These are phyloP conservation scores for Campodea augens DNA, from an alignment of 1,140 invertebrate species.

Conservation along the genomic window DNA sequence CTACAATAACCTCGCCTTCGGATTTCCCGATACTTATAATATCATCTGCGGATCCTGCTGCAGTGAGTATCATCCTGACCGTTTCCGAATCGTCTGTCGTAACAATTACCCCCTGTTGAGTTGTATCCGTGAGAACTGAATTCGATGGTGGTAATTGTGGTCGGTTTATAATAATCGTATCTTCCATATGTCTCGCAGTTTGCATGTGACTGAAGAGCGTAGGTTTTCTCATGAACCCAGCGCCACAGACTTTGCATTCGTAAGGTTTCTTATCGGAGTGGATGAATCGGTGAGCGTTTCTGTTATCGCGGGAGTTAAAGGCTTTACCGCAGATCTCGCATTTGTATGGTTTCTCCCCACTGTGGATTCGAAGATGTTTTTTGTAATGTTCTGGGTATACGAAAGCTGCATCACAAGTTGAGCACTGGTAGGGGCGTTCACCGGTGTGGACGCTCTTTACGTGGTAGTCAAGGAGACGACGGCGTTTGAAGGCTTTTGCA, in stretches of 20 bases:
- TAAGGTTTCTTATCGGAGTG: slow-evolving; percentile 73
- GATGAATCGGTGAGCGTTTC: slow-evolving; percentile 63
- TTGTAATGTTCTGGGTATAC: slow-evolving; percentile 68
- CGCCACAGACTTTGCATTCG: slow-evolving; percentile 57
- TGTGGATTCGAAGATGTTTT: slow-evolving; percentile 60
- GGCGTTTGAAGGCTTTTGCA: slow-evolving; percentile 50
- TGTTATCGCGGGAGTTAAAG: slow-evolving; percentile 62
- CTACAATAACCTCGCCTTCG: background rate
- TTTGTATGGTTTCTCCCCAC: slow-evolving; percentile 51
- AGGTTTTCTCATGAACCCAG: slow-evolving; percentile 66
- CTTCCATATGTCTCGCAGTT: slow-evolving; percentile 42
- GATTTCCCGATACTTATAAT: background rate
- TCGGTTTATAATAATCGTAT: slow-evolving; percentile 59
- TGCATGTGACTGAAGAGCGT: slow-evolving; percentile 59
- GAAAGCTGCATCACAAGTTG: slow-evolving; percentile 50
- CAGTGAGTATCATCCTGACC: background rate
- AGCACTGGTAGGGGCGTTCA: slow-evolving; percentile 52
- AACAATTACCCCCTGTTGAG: no score
- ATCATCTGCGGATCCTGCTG: background rate
- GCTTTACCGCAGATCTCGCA: slow-evolving; percentile 75
- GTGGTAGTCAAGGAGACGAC: slow-evolving; percentile 55
- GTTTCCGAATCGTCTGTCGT: background rate
- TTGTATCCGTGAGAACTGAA: no score
- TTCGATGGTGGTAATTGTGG: slow-evolving; percentile 34
- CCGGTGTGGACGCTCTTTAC: slow-evolving; percentile 60